Evolutionary conservation across 2,113 vertebrate genomes (phyloP), one percentile per base, ranked within the genome.

Genomic region (Strigops habroptila): DNA sequence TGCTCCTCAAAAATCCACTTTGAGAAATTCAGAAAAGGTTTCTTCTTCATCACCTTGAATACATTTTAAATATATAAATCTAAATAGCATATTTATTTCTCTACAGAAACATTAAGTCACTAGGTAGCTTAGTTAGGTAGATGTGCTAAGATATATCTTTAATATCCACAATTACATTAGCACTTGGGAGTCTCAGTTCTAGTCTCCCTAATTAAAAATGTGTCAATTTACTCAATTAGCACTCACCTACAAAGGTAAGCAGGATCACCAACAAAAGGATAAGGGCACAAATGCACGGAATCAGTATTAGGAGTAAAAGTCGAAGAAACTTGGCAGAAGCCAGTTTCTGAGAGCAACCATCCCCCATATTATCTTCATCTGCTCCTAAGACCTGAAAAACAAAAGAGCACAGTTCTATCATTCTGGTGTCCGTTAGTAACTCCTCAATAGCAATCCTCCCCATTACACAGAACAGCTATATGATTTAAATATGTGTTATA

Each of bases 261-360:
- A 99, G 97, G 60, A 98, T 96, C 65, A 98, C 98, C 91, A 99
- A 90, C 46, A 98, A 85, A 88, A 98, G 98, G 43, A 98, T 94
- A 52, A 99, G 97, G 22, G 98, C 98, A 85, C 98, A 99, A 95
- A 98, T 96, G 84, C 98, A 98, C 0, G 98, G 98, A 88, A 99
- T 97, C 85, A 99, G 88, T 85, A 99, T 97, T 67, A 98, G 96
- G 86, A 98, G 83, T 15, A 98, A 44, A 90, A 98, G 97, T 28
- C 98, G 98, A 49, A 98, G 97, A 75, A 98, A 95, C 67, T 95
- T 98, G 62, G 97, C 92, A 21, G 98, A 98, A 35, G 97, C 96
- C 94, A 98, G 80, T 92, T 98, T 98, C 94, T 98, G 98, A 84
- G 98, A 97, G 91, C 98, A 98, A 46, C 97, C 96, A 76, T 98